phyloP scores from a whole-genome alignment of 2,797 vertebrate genomes.

The Tenualosa ilisha region DNA sequence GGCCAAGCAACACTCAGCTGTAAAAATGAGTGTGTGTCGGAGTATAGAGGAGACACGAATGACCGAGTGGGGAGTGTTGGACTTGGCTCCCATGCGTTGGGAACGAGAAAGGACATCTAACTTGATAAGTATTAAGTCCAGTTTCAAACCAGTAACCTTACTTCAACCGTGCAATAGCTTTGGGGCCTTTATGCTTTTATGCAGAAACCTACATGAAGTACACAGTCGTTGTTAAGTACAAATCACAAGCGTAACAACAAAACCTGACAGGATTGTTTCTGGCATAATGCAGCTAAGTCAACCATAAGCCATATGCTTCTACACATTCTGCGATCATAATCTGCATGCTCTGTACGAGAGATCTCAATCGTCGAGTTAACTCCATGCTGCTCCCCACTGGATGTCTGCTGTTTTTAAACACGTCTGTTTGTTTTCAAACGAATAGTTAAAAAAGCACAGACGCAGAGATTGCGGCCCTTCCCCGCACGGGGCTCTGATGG shows the following conservation, averaged over 20 bases:
- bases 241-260: slow-evolving; percentile 4
- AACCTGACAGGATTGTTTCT: slow-evolving; percentile 7
- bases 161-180: background rate
- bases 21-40: slow-evolving; percentile 23
- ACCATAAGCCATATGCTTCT: slow-evolving; percentile 15
- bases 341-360: background rate
- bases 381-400: background rate
- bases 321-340: background rate
- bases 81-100: background rate
- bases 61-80: background rate
- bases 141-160: background rate
- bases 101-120: background rate
- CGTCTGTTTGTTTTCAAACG: slow-evolving; percentile 15
- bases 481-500: background rate
- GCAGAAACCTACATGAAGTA: background rate
- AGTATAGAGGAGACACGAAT: background rate
- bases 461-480: slow-evolving; percentile 15
- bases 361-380: background rate
- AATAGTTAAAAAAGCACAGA: slow-evolving; percentile 15
- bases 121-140: background rate
- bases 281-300: slow-evolving; percentile 5
- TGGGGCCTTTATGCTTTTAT: background rate
- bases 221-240: background rate
- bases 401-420: background rate
- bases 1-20: slow-evolving; percentile 33